Evolutionary conservation across 2,113 vertebrate species (phyloP).

Genomic region (Sigmodon hispidus): DNA sequence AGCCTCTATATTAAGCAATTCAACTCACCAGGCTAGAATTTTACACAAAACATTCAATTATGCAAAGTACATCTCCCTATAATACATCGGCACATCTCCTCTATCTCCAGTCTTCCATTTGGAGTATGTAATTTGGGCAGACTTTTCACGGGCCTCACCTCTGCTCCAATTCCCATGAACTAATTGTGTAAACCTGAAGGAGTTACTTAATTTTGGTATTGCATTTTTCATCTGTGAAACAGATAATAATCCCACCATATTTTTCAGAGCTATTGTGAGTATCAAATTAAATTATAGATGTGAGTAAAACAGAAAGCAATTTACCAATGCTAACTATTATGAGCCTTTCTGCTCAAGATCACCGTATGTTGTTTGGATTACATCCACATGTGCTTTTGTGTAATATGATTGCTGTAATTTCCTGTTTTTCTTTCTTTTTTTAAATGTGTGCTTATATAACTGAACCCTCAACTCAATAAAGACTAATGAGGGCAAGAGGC

Average conservation of each 20-base stretch:
- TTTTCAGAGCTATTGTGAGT: constrained; percentile 39
- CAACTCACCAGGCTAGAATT: not conserved
- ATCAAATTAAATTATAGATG: constrained; percentile 61
- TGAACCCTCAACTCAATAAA: constrained; percentile 45
- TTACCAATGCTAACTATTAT: constrained; percentile 59
- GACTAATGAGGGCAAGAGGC: not conserved
- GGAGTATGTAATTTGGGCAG: constrained; percentile 12
- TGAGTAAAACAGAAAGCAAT: constrained; percentile 58
- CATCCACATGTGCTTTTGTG: not conserved
- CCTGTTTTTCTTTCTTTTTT: constrained; percentile 45
- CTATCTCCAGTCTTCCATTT: constrained; percentile 14
- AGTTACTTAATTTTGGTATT: constrained; percentile 37
- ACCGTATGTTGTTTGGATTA: constrained; percentile 53
- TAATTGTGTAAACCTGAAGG: constrained; percentile 36
- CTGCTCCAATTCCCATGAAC: not conserved
- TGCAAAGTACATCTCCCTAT: not conserved
- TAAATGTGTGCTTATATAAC: not conserved
- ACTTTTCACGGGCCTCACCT: not conserved
- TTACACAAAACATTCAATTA: constrained; percentile 21
- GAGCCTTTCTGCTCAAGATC: constrained; percentile 34
- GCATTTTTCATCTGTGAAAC: constrained; percentile 3
- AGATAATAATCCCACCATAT: constrained; percentile 29
- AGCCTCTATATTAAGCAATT: not conserved
- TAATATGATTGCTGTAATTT: constrained; percentile 34
- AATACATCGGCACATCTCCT: fast-evolving